Evolutionary conservation across 2,797 vertebrate genomes (phyloP), one percentile per base, ranked within the genome.

Genomic region (Syngnathus acus): DNA sequence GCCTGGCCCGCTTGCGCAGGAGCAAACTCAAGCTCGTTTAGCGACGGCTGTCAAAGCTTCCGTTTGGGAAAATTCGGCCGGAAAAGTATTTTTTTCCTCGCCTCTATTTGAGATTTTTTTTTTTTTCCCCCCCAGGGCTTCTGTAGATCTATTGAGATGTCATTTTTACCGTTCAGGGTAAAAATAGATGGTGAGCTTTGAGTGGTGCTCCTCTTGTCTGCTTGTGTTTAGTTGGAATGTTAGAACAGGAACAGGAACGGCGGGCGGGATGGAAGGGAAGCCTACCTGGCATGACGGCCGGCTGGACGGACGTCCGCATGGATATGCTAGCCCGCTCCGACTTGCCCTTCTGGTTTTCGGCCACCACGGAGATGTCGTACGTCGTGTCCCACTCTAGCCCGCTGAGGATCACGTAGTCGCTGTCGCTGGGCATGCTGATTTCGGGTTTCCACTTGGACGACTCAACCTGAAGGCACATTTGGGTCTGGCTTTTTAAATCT

Each of bases 201-300:
- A 87, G 84, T 84, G 82, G 81, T 79, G 75, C 73, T 73, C 67
- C 37, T 50, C 54, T 32, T 32, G 32, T 57, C 66, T 62, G 64
- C 61, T 71, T 71, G 65, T 58, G 63, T 71, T 78, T 74, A 68
- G 72, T 70, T 73, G 48, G 17, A 63, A 67, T 67, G 63, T 53
- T 67, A 17, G 75, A 68, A n/a, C 16, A 45, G 68, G 59, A 69
- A 48, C 59, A 14, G 16, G 26, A 7, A 17, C 32, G 6, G 17
- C 11, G 26, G 9, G 47, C 1, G 9, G 17, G 26, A 6, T 2
- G 5, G n/a, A 43, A 16, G n/a, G 40, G 16, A 38, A 39, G 54
- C 53, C 69, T 96, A 99, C 97, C 97, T 97, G 96, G 94, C 82
- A 96, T 93, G 69, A 91, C 91, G 0, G 95, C 95, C 23, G 96